phyloP scores from a whole-genome alignment of 2,113 vertebrate genomes.

The Ia io region DNA sequence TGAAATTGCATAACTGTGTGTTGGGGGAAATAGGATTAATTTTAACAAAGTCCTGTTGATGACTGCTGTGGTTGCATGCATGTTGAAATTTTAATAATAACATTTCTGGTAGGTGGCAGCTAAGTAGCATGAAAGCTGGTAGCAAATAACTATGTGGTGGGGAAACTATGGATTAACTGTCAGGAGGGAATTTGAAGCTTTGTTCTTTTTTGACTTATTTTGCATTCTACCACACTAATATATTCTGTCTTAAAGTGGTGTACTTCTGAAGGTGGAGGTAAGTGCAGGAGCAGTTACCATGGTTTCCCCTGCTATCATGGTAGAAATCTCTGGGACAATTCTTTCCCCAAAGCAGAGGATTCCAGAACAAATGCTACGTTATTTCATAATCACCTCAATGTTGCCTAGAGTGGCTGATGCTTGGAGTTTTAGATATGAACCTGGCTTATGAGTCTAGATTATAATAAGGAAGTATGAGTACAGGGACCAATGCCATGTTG shows the following conservation, averaged over 20 bases:
- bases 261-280: constrained; percentile 43
- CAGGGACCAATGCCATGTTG: neutral
- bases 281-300: neutral
- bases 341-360: neutral
- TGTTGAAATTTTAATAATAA: constrained; percentile 28
- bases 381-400: neutral
- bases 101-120: constrained; percentile 47
- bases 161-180: neutral
- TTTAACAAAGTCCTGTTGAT: neutral
- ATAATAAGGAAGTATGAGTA: neutral
- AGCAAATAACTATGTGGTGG: constrained; percentile 6
- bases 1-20: neutral
- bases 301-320: neutral
- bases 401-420: neutral
- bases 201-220: neutral
- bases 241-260: neutral
- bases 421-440: neutral
- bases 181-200: constrained; percentile 32
- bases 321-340: neutral
- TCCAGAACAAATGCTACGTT: neutral
- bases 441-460: neutral
- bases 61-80: neutral
- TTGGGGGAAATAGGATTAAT: neutral
- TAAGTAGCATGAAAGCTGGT: constrained; percentile 22
- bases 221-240: neutral